Evolutionary conservation across 2,888 invertebrate genomes (phyloP), one percentile per base, ranked within the genome.

Genomic region (Asteroscopus sphinx): DNA sequence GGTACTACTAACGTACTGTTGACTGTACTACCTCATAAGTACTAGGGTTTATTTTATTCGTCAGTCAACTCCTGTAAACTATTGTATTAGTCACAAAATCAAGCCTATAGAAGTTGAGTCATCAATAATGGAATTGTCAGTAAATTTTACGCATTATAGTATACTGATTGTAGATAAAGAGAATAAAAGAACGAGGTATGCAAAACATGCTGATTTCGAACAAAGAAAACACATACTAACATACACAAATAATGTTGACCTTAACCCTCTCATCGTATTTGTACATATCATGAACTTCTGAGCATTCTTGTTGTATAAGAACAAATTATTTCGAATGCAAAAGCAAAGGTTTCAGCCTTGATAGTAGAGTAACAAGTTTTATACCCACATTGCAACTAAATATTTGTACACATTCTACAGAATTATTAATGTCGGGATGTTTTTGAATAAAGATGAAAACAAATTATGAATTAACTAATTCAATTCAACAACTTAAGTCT

Each of bases 241-340:
- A 21, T 21, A 49, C 12, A n/a, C 5, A 9, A 11, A 16, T 37
- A n/a, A 40, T 40, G 40, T 49, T 45, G 35, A 67, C 30, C 44
- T 59, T 59, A 44, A 47, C n/a, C n/a, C n/a, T n/a, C n/a, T n/a
- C n/a, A 3, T 28, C 57, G 41, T 5, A 72, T 63, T 21, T 45
- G 21, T 21, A 21, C 21, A 25, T 57, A 21, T 57, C 46, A 11
- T n/a, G n/a, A n/a, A n/a, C n/a, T n/a, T n/a, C n/a, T n/a, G n/a
- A n/a, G n/a, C n/a, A n/a, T n/a, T n/a, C n/a, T n/a, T n/a, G n/a
- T n/a, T n/a, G n/a, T n/a, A n/a, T n/a, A n/a, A n/a, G n/a, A n/a
- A n/a, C n/a, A n/a, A n/a, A n/a, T n/a, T n/a, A n/a, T n/a, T n/a
- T n/a, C n/a, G n/a, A n/a, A n/a, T n/a, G n/a, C n/a, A n/a, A n/a